phyloP scores from a whole-genome alignment of 2,797 vertebrate species.

The Gadopsis bispinosus region DNA sequence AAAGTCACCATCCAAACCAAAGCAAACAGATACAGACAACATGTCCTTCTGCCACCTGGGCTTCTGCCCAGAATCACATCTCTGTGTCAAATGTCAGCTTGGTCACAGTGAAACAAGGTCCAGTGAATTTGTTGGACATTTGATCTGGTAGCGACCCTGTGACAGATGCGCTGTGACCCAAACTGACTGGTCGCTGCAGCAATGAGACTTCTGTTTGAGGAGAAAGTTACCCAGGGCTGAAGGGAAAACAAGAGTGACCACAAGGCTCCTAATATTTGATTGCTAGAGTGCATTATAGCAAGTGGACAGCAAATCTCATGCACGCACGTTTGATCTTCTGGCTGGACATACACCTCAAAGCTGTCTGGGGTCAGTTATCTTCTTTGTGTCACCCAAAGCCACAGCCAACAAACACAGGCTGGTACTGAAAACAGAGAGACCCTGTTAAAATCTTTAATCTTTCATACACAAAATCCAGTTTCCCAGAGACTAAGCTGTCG shows the following conservation, averaged over 20 bases:
- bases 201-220: constrained; percentile 20
- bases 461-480: neutral
- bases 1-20: constrained; percentile 41
- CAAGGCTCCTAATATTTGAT: constrained; percentile 46
- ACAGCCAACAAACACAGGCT: constrained; percentile 27
- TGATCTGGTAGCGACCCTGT: constrained; percentile 19
- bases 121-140: constrained; percentile 52
- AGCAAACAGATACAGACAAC: constrained; percentile 39
- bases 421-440: constrained; percentile 2
- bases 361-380: constrained; percentile 13
- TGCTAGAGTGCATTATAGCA: constrained; percentile 34
- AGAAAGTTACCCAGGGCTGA: constrained; percentile 22
- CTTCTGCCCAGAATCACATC: constrained; percentile 45
- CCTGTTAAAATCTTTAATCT: neutral
- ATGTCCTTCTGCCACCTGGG: neutral
- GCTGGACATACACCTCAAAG: constrained; percentile 11
- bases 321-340: constrained; percentile 26
- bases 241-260: constrained; percentile 23
- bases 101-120: constrained; percentile 40
- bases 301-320: constrained; percentile 30
- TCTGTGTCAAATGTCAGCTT: constrained; percentile 21
- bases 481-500: neutral
- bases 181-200: constrained; percentile 6
- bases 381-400: constrained; percentile 30
- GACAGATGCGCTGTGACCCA: constrained; percentile 35